phyloP scores from a whole-genome alignment of 2,888 invertebrate genomes.

The Heliconius aoede region DNA sequence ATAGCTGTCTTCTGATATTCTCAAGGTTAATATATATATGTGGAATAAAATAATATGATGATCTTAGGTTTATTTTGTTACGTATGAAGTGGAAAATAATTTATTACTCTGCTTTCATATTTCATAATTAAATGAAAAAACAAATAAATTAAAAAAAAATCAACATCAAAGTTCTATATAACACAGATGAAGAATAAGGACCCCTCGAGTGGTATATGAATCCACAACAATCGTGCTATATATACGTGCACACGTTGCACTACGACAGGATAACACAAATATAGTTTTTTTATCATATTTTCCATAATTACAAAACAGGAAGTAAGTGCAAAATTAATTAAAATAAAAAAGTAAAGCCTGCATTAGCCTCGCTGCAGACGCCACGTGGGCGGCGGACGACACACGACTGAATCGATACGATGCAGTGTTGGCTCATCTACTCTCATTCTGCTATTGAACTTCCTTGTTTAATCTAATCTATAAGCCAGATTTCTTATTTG shows the following conservation, averaged over 20 bases:
- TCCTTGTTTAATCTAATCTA: conserved; percentile 23
- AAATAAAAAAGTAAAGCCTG: conserved; percentile 23
- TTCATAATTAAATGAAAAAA: no score
- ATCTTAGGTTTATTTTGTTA: background rate
- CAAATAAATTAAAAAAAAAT: no score
- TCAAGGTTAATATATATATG: background rate
- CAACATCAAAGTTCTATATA: no score
- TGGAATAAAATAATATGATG: background rate
- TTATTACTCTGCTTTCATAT: background rate
- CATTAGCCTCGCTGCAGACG: conserved; percentile 41
- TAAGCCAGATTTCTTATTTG: conserved; percentile 13
- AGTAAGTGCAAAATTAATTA: background rate
- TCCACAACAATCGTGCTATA: no score
- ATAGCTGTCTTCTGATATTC: background rate
- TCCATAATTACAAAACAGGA: background rate
- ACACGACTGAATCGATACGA: conserved; percentile 48
- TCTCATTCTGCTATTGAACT: conserved; percentile 25
- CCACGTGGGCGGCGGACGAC: conserved; percentile 45
- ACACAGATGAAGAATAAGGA: no score
- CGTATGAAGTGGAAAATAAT: background rate
- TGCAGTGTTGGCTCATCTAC: conserved; percentile 45
- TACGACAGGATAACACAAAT: no score
- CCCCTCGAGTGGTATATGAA: no score
- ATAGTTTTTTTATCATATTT: background rate
- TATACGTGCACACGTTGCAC: no score